A percentile compares a stretch with the other conserved stretches of the same genome.
Conservation (phyloP, 2,113 vertebrate species). For the Charina bottae region DNA sequence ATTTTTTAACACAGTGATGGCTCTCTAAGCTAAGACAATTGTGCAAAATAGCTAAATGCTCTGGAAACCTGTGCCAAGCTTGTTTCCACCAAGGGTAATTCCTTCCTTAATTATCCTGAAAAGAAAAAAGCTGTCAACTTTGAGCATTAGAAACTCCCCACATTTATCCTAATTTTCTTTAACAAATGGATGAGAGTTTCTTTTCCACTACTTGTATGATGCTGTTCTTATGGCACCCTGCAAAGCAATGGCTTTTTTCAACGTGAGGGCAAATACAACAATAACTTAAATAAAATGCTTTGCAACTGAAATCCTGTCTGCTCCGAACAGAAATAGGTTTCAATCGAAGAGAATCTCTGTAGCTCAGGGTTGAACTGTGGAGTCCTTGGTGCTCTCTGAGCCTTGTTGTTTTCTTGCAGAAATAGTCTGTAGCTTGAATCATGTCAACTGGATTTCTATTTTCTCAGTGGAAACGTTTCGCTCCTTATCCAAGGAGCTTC, state of each 20-base stretch:
- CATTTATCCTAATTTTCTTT: background rate
- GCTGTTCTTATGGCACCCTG: background rate
- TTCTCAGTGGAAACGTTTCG: no score
- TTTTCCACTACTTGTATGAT: background rate
- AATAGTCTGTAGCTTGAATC: no score
- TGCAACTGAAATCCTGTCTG: background rate
- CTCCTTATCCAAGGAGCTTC: no score
- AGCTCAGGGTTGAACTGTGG: no score
- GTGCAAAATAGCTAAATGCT: slow-evolving; percentile 15
- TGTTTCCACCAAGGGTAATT: background rate
- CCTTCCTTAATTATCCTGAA: background rate
- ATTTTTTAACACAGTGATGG: background rate
- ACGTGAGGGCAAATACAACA: background rate
- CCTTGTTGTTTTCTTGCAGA: no score
- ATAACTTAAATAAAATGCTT: background rate
- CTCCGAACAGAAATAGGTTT: background rate
- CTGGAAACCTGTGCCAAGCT: background rate
- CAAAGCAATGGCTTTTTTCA: background rate
- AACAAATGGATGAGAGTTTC: background rate
- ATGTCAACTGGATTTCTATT: no score
- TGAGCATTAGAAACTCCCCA: background rate
- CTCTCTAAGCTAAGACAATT: background rate
- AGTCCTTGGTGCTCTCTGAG: no score
- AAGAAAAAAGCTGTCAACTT: background rate
- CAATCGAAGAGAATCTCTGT: no score